Evolutionary conservation across 2,888 invertebrate species (phyloP), one percentile per base, ranked within the genome.

Genomic region (Microdon myrmicae): DNA sequence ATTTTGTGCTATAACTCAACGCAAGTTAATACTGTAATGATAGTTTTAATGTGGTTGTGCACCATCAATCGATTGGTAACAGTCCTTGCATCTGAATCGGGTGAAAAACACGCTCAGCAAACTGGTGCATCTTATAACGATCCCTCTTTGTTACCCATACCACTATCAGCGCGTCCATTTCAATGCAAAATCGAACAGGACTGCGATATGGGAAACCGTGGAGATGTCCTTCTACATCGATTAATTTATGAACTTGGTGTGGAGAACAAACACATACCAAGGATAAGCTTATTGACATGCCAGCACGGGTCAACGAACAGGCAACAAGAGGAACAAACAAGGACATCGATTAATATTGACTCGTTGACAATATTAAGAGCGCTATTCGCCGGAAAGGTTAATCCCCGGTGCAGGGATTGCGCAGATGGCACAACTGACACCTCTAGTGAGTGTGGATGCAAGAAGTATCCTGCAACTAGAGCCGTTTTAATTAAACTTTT

Each of bases 231-330:
- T 53, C 74, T 71, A 47, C 71, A 71, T 17, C 69, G 73, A 16
- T 67, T 79, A 68, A 71, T 78, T 60, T 48, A 72, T 66, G 71
- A 75, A 66, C 75, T 77, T 55, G 72, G 73, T 8, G 47, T 67
- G 55, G 68, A 68, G 56, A 69, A 75, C 67, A 77, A 78, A 68
- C 71, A 74, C 68, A 77, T 77, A 68, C 70, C 73, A 35, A 68
- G 78, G 68, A 68, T 79, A 51, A 79, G 75, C 64, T 74, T 73
- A 67, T 73, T 76, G 56, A 76, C 75, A 61, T 79, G 79, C 70
- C 71, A 60, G 41, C 48, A 38, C 20, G 49, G 48, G 51, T 41
- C 59, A 32, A 41, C 41, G 38, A 34, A 34, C 48, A 58, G 67
- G 44, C 61, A 44, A 37, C 38, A 44, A 39, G 41, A 22, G 32